phyloP scores from a whole-genome alignment of 2,113 vertebrate species.

The Atrichornis clamosus region DNA sequence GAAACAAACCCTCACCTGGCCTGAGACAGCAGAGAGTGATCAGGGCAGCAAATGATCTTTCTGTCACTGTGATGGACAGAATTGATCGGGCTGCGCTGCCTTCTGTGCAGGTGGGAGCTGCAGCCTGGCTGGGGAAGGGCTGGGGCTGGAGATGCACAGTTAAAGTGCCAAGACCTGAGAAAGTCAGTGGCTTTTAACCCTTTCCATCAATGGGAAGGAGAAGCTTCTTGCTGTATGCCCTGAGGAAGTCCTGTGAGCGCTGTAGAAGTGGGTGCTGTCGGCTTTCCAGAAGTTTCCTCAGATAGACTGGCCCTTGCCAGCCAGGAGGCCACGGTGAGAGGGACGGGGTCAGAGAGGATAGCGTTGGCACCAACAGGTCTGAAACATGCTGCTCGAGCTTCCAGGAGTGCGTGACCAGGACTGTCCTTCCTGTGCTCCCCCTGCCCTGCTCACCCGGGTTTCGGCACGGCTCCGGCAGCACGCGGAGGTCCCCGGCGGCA shows the following conservation, averaged over 20 bases:
- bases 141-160: neutral
- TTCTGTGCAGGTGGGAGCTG: neutral
- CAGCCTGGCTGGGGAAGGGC: neutral
- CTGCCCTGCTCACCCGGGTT: neutral
- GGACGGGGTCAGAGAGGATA: neutral
- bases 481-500: fast-evolving
- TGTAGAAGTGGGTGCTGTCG: neutral
- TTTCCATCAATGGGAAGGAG: neutral
- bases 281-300: conserved; percentile 9
- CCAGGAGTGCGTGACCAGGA: neutral
- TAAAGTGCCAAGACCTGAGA: neutral
- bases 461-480: fast-evolving
- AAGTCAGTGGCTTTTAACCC: neutral
- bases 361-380: neutral
- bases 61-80: neutral
- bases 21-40: neutral
- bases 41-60: conserved; percentile 28
- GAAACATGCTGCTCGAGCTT: neutral
- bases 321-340: fast-evolving
- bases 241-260: neutral
- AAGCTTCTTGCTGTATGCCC: neutral
- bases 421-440: neutral
- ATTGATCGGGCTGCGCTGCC: neutral
- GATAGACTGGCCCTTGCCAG: neutral
- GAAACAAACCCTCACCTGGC: neutral